A percentile compares a stretch with the other conserved stretches of the same genome.
Evolutionary conservation across 2,113 vertebrate genomes (phyloP).

Genomic region (Podarcis cretensis): DNA sequence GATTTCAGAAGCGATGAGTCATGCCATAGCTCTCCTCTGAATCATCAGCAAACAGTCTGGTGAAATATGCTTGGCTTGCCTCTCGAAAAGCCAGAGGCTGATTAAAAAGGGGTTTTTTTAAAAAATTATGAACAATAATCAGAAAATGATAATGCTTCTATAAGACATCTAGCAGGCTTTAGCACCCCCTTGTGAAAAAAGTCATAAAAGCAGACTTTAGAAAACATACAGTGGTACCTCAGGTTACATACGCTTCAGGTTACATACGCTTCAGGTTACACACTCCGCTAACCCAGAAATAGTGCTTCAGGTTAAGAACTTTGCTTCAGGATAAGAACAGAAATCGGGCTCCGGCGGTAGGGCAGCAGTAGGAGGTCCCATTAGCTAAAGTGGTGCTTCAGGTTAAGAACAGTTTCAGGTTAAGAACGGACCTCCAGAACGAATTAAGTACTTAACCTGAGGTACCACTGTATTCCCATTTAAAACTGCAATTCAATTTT

Average conservation of each 20-base stretch:
- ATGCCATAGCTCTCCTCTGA: slow-evolving; percentile 45
- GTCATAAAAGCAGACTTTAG: accelerated
- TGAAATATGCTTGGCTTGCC: slow-evolving; percentile 28
- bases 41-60: slow-evolving; percentile 17
- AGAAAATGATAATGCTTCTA: slow-evolving; percentile 18
- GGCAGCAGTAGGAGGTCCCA: no score
- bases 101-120: neutral
- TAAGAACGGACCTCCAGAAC: no score
- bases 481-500: neutral
- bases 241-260: no score
- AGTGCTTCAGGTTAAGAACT: no score
- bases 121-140: neutral
- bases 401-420: no score
- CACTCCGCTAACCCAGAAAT: no score
- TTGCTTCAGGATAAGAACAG: no score
- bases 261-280: no score
- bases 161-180: slow-evolving; percentile 4
- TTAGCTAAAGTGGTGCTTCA: no score
- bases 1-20: slow-evolving; percentile 18
- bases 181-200: neutral
- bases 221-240: accelerated
- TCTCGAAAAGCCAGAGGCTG: neutral
- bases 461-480: neutral
- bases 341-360: no score
- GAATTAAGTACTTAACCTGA: no score